Evolutionary conservation across 2,797 vertebrate genomes (phyloP), one percentile per base, ranked within the genome.

Genomic region (Trematomus bernacchii): DNA sequence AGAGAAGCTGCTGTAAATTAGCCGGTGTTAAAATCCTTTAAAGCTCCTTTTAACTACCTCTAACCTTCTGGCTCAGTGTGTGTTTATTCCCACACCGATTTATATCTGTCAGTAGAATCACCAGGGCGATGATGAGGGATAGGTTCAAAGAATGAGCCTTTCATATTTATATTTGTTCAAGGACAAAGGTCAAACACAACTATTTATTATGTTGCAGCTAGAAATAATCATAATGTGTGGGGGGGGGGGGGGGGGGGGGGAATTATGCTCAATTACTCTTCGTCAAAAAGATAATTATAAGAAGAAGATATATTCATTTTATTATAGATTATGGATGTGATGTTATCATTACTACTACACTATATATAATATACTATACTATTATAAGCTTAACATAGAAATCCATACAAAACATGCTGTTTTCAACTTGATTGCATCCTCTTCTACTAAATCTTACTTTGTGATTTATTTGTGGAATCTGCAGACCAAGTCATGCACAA

Each of bases 111-210:
- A 68, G 37, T 16, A 87, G 83, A 87, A 88, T 85, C 59, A 72
- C 61, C 84, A 87, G 79, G 65, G 67, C 46, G 42, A 59, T n/a
- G 27, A 63, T 62, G 69, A 27, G 33, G 33, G 33, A 6, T 8
- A 33, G 1, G 61, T 59, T 75, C 37, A 68, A 73, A 90, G 87
- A 93, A 87, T 85, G 72, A 79, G 19, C 11, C 30, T 61, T 64
- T 88, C 89, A 71, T 92, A 50, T 79, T 91, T 64, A 63, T 70
- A 59, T 73, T 84, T 75, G 57, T 70, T 53, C 46, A 21, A 44
- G 74, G 87, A 85, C 86, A 90, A 79, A 87, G 21, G 84, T 91
- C 85, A 86, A 79, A 71, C 51, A 30, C 43, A 79, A 86, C 66
- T 46, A 79, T 83, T 77, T 76, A 37, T 37, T 37, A 37, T 37